Conservation (phyloP, 2,113 vertebrate species). For the Nibea albiflora region DNA sequence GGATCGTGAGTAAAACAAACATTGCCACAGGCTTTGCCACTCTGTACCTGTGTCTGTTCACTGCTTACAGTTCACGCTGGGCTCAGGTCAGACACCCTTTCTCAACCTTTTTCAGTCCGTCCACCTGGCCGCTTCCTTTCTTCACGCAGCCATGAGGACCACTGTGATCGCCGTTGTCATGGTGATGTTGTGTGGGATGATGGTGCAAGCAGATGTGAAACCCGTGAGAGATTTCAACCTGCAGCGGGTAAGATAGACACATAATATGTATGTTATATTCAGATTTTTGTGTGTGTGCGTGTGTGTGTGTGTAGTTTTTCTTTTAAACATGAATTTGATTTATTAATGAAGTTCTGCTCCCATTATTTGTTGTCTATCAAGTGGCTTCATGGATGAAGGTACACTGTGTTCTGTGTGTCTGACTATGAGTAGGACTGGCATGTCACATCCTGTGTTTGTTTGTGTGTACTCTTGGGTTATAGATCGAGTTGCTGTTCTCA, state of each 20-base stretch:
- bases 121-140: neutral
- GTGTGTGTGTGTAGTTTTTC: neutral
- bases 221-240: slow-evolving; percentile 83
- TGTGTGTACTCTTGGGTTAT: neutral
- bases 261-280: no score
- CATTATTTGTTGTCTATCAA: neutral
- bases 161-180: slow-evolving; percentile 63
- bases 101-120: slow-evolving; percentile 11
- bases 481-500: no score
- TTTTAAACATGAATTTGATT: neutral
- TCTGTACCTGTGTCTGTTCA: slow-evolving; percentile 41
- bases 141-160: slow-evolving; percentile 76
- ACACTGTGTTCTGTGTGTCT: slow-evolving; percentile 4
- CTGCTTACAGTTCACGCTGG: slow-evolving; percentile 31
- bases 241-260: slow-evolving; percentile 75
- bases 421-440: no score
- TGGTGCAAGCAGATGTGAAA: slow-evolving; percentile 69
- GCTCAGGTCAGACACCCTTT: slow-evolving; percentile 30
- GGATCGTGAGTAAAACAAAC: slow-evolving; percentile 70
- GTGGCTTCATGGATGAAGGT: neutral
- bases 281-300: no score
- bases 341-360: neutral
- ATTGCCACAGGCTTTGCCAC: slow-evolving; percentile 63
- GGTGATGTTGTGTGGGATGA: slow-evolving; percentile 64
- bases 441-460: neutral